Percentiles rank a stretch among this genome's conserved stretches.
Evolutionary conservation across 2,797 vertebrate species (phyloP).

Genomic region (Parotocinclus haroldoi): DNA sequence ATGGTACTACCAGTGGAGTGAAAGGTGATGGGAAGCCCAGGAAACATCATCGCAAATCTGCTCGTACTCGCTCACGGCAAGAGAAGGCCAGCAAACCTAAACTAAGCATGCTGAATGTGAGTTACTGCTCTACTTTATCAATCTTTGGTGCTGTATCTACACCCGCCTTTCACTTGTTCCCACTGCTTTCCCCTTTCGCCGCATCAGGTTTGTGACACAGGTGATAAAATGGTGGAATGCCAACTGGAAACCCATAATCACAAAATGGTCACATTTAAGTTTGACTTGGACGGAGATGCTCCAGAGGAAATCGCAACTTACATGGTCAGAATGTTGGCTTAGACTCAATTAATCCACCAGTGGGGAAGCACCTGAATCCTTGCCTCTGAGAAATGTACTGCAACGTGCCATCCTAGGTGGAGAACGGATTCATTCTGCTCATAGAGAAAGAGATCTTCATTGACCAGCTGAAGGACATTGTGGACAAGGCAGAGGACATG

Average conservation of each 20-base stretch:
- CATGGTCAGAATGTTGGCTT: constrained; percentile 76
- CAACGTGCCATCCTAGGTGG: constrained; percentile 72
- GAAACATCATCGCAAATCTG: constrained; percentile 91
- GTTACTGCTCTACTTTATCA: constrained; percentile 33
- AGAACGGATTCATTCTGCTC: constrained; percentile 92
- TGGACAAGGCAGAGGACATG: constrained; percentile 98
- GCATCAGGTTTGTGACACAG: constrained; percentile 82
- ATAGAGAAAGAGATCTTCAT: constrained; percentile 95
- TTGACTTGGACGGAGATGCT: constrained; percentile 93
- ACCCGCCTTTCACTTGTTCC: too few species aligned
- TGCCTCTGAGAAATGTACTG: too few species aligned
- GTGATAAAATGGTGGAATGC: constrained; percentile 99
- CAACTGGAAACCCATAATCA: constrained; percentile 98
- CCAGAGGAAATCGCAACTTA: constrained; percentile 96
- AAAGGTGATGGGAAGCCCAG: constrained; percentile 85
- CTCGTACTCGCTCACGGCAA: constrained; percentile 87
- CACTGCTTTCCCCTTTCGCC: too few species aligned
- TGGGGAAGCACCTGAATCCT: too few species aligned
- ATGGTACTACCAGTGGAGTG: constrained; percentile 76
- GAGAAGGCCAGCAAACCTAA: constrained; percentile 90
- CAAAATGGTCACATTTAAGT: constrained; percentile 99
- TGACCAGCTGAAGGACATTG: constrained; percentile 96
- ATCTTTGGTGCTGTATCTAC: too few species aligned
- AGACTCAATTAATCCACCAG: too few species aligned
- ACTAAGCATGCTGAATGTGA: constrained; percentile 94